Evolutionary conservation across 2,113 vertebrate species (phyloP), one percentile per base, ranked within the genome.

Genomic region (Heterotilapia buettikoferi): DNA sequence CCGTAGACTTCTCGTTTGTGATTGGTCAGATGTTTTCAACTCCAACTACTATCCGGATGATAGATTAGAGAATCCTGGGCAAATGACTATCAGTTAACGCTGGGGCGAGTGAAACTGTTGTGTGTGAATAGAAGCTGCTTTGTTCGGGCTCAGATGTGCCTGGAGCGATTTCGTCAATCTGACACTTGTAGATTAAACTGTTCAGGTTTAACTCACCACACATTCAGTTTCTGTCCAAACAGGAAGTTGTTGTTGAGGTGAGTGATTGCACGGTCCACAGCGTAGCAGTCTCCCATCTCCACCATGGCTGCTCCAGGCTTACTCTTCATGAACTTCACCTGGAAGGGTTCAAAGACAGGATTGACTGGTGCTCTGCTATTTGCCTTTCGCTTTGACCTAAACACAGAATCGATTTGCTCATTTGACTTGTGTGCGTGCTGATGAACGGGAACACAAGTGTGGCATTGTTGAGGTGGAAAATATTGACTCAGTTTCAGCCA

Each of bases 311-410:
- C 98, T 2, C 98, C 98, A 0, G 98, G 98, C 80, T 99, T 99
- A 88, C 98, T 99, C 94, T 99, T 99, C 98, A 99, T 99, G 90
- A 99, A 99, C 90, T 99, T 99, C 76, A 98, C 98, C 98, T 99
- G 26, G 1, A 6, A 7, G 5, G 1, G 13, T 13, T 6, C 2
- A 11, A 83, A 18, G 13, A 80, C 11, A 57, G 5, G 33, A 9
- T 16, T 47, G 13, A 57, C 8, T 3, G 14, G 13, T 40, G 56
- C 31, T 6, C 31, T 71, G 6, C 19, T 12, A 0, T 47, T 76
- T 47, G 40, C 43, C 24, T 29, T 2, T 66, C 1, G 9, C 45
- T 1, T 31, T 50, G 9, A 78, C 18, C 18, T n/a, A n/a, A 19
- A 78, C 24, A 29, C 14, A 80, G 29, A 36, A 54, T 50, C 73